A percentile compares a stretch with the other conserved stretches of the same genome.
Conservation (phyloP, 2,888 invertebrate genomes). For the Nowickia ferox region DNA sequence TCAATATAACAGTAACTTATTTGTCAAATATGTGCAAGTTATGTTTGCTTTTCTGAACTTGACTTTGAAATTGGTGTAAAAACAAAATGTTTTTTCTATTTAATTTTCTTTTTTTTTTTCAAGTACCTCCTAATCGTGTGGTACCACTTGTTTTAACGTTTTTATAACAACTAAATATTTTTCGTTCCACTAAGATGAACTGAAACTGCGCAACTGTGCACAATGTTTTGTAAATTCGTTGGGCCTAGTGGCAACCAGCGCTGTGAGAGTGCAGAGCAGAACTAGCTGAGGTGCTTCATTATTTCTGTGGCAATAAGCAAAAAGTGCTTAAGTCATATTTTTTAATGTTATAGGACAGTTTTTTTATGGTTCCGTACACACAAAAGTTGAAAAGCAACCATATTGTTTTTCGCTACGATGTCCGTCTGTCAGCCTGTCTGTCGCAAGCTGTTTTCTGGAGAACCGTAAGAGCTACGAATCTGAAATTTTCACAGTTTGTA, state of each 20-base stretch:
- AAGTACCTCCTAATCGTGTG: conserved; percentile 20
- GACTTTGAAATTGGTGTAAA: conserved; percentile 59
- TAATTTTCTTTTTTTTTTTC: conserved; percentile 10
- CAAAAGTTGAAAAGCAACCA: too few species aligned
- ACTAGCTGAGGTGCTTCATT: background rate
- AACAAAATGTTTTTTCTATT: background rate
- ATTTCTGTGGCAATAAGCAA: background rate
- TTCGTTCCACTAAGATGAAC: conserved; percentile 56
- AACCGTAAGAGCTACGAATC: too few species aligned
- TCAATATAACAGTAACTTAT: conserved; percentile 44
- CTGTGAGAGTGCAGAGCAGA: conserved; percentile 29
- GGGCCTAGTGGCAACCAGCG: background rate
- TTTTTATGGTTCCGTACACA: too few species aligned
- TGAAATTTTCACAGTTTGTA: too few species aligned
- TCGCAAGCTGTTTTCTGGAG: too few species aligned
- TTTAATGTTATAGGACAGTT: too few species aligned
- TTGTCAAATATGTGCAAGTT: background rate
- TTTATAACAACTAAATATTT: conserved; percentile 59
- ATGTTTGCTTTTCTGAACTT: conserved; percentile 54
- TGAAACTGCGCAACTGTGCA: conserved; percentile 56
- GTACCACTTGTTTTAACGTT: conserved; percentile 63
- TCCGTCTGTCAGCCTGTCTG: too few species aligned
- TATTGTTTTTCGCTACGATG: too few species aligned
- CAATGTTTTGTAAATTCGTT: conserved; percentile 21
- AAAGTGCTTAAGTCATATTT: too few species aligned